These are phyloP conservation scores for Lordiphosa fenestrarum DNA, from an alignment of 2,888 invertebrate genomes.

Conservation along the genomic window DNA sequence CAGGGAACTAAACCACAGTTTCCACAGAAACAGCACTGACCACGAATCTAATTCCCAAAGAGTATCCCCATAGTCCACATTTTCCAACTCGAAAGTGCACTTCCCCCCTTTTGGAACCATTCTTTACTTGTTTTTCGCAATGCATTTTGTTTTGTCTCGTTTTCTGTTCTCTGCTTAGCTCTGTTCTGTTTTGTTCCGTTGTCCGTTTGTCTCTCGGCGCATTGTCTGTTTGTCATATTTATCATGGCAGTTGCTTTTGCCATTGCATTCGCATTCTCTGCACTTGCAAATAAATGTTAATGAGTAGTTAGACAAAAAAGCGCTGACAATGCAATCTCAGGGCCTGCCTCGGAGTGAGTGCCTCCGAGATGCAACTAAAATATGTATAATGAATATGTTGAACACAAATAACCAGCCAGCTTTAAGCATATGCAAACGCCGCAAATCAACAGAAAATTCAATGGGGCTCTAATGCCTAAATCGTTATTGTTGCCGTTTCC, in stretches of 20 bases:
- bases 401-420: constrained; percentile 11
- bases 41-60: background rate
- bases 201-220: constrained; percentile 39
- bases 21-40: no score
- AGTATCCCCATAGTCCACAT: background rate
- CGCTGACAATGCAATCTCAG: constrained; percentile 58
- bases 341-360: constrained; percentile 23
- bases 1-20: no score
- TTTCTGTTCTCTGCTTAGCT: constrained; percentile 25
- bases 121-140: constrained; percentile 46
- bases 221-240: constrained; percentile 68
- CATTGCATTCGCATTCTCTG: constrained; percentile 57
- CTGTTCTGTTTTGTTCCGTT: constrained; percentile 7
- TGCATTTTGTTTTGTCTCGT: constrained; percentile 54
- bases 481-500: constrained; percentile 45
- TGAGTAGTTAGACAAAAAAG: constrained; percentile 69
- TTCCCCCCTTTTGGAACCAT: constrained; percentile 9
- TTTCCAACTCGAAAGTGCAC: constrained; percentile 3
- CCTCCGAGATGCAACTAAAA: constrained; percentile 16
- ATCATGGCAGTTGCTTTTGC: constrained; percentile 71
- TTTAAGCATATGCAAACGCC: constrained; percentile 49
- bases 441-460: constrained; percentile 65
- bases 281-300: constrained; percentile 74
- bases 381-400: constrained; percentile 46
- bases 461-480: constrained; percentile 68